Evolutionary conservation across 2,797 vertebrate genomes (phyloP), one percentile per base, ranked within the genome.

Genomic region (Bufotes viridis): DNA sequence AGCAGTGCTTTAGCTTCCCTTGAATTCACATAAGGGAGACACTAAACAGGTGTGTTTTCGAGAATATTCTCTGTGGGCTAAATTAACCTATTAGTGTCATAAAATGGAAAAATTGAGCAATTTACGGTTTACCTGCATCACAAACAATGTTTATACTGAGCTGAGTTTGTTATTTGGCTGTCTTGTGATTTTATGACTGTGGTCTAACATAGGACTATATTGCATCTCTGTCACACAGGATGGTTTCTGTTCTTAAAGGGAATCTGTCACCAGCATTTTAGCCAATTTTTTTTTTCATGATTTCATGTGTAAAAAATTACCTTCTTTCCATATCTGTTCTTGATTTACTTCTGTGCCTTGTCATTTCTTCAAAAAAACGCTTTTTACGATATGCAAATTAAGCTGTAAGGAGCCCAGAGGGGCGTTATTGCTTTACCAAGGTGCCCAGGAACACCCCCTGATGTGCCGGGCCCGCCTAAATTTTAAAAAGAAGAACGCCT

Each of bases 31-130:
- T 18, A 18, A 24, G 63, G 81, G 55, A 82, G 53, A 26, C 49
- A 6, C 51, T 24, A 18, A 82, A 49, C 81, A 82, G 63, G 63
- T 67, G 80, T 65, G 65, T 69, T 53, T 69, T 53, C 22, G 55
- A 53, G n/a, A n/a, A 49, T 26, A 26, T 26, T 65, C 60, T 63
- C 81, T 69, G n/a, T 65, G 65, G 81, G 24, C 3, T 26, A 81
- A 69, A 18, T 51, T 26, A 69, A 82, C 22, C 51, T 69, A 17
- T 55, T 22, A 7, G 24, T 20, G 12, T 60, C 57, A 60, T 18
- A 80, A 58, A 60, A 57, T 8, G 72, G 34, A 74, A 76, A 76
- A 53, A 76, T 11, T 5, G 11, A 51, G 51, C 22, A 76, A 76
- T 55, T n/a, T n/a, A n/a, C n/a, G n/a, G n/a, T n/a, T n/a, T 78